A percentile compares a stretch with the other conserved stretches of the same genome.
Evolutionary conservation across 2,888 invertebrate genomes (phyloP).

Genomic region (Ypsolopha scabrella): DNA sequence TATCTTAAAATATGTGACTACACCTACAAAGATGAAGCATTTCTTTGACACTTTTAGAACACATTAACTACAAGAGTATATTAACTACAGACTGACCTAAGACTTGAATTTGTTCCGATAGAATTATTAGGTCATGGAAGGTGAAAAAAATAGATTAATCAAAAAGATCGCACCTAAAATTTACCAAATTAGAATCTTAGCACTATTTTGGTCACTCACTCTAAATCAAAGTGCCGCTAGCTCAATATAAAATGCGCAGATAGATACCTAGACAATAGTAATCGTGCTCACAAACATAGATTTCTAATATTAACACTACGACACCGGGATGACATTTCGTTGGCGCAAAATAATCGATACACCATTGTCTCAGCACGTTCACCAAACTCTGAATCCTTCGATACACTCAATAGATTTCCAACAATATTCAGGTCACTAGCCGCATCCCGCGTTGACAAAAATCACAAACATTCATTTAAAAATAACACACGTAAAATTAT

Average conservation of each 20-base stretch:
- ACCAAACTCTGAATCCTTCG: slow-evolving; percentile 37
- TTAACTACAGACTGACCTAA: too few species aligned
- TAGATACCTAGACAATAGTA: slow-evolving; percentile 67
- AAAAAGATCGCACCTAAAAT: slow-evolving; percentile 8
- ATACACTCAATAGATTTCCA: slow-evolving; percentile 23
- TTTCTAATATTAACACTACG: slow-evolving; percentile 69
- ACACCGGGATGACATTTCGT: slow-evolving; percentile 68
- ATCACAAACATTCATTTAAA: slow-evolving; percentile 28
- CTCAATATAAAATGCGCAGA: slow-evolving; percentile 67
- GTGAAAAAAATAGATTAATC: slow-evolving; percentile 35
- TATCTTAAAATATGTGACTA: too few species aligned
- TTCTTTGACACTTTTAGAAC: too few species aligned
- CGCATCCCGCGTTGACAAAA: slow-evolving; percentile 17
- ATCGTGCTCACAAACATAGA: slow-evolving; percentile 62
- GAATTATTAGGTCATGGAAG: slow-evolving; percentile 14
- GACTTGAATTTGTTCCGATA: neutral
- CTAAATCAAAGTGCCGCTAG: slow-evolving; percentile 56
- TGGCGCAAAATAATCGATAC: slow-evolving; percentile 69
- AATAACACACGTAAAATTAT: slow-evolving; percentile 49
- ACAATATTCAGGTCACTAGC: slow-evolving; percentile 17
- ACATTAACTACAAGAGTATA: too few species aligned
- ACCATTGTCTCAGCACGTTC: slow-evolving; percentile 68
- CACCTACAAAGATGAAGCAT: too few species aligned
- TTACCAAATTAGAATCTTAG: slow-evolving; percentile 40
- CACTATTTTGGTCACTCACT: slow-evolving; percentile 61